Conservation (phyloP, 2,113 vertebrate genomes). For the Pygathrix nemaeus region DNA sequence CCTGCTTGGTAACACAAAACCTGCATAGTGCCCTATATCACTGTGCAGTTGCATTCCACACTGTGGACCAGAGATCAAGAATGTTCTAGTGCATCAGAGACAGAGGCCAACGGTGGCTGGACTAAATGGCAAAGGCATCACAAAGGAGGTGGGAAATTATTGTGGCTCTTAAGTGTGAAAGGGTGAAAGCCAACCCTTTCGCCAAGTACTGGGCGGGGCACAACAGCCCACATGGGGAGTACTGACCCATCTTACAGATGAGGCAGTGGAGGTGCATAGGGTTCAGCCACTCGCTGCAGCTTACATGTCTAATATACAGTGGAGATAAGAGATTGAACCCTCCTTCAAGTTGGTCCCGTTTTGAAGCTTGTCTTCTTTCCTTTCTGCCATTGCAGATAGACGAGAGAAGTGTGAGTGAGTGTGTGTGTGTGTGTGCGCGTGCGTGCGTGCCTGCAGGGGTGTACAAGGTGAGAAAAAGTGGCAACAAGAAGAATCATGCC, state of each 20-base stretch:
- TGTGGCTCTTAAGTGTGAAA: no score
- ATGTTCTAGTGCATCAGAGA: not conserved
- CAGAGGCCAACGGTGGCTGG: not conserved
- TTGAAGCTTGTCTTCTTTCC: not conserved
- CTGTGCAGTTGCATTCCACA: accelerated
- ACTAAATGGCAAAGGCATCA: not conserved
- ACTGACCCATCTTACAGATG: accelerated
- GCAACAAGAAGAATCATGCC: not conserved
- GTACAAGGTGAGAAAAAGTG: not conserved
- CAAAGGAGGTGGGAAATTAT: not conserved
- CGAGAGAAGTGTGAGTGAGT: not conserved
- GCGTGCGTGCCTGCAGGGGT: accelerated
- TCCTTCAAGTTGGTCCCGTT: accelerated
- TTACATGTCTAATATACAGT: accelerated
- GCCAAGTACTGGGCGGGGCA: not conserved
- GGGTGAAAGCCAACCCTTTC: not conserved
- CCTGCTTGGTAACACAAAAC: not conserved
- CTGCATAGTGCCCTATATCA: accelerated
- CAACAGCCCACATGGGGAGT: not conserved
- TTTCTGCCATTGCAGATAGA: not conserved
- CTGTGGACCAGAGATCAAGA: not conserved
- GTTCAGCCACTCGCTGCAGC: not conserved
- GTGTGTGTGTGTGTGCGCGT: accelerated
- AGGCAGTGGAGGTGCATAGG: no score
- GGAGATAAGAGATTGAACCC: no score